These are phyloP conservation scores for Anthoscopus minutus DNA, from an alignment of 2,113 vertebrate species.

Conservation along the genomic window DNA sequence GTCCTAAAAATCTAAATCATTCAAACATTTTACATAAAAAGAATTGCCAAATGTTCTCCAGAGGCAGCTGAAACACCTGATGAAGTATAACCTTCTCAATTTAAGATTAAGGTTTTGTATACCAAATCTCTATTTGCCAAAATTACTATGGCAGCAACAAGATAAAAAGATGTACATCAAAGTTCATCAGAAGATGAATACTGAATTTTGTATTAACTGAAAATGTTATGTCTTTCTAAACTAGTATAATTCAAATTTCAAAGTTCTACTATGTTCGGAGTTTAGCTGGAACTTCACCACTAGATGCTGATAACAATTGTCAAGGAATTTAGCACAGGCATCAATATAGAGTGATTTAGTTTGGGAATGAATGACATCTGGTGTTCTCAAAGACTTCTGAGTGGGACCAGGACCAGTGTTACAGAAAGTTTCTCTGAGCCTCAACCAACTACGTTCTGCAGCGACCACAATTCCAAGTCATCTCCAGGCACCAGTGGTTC, in stretches of 20 bases:
- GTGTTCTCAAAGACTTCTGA: not conserved
- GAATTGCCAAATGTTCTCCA: not conserved
- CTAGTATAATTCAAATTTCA: not conserved
- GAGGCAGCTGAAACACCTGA: not conserved
- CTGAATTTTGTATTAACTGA: not conserved
- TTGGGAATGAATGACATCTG: not conserved
- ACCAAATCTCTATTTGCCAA: not conserved
- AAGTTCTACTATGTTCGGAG: not conserved
- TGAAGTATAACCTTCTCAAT: not conserved
- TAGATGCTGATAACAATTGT: not conserved
- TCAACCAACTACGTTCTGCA: not conserved
- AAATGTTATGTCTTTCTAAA: not conserved
- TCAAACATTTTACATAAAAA: not conserved
- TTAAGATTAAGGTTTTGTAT: not conserved
- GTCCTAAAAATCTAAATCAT: not conserved
- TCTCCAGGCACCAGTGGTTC: rapidly evolving
- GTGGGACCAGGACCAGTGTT: not conserved
- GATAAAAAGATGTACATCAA: not conserved
- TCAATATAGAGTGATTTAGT: not conserved
- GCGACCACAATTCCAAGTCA: not conserved
- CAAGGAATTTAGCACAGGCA: not conserved
- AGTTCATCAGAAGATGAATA: not conserved
- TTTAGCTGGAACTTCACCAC: not conserved
- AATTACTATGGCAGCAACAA: not conserved
- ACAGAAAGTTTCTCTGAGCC: not conserved